Conservation (phyloP, 2,888 invertebrate species). For the Hirtodrosophila duncani region DNA sequence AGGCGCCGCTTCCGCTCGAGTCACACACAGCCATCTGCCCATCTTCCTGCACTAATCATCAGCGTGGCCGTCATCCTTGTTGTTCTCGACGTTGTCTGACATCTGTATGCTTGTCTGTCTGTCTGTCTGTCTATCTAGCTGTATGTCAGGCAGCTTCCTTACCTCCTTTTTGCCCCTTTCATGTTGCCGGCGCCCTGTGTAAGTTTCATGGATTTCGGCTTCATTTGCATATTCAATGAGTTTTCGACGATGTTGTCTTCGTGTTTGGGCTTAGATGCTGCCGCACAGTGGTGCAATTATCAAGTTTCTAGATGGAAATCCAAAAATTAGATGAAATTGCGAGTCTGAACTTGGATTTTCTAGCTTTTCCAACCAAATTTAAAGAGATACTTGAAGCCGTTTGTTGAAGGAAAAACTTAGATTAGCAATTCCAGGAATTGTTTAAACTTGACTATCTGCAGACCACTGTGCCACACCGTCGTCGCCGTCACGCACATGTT, state of each 20-base stretch:
- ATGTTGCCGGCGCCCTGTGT: conserved; percentile 3
- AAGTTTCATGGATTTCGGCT: conserved; percentile 56
- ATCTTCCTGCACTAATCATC: conserved; percentile 51
- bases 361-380: no score
- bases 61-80: conserved; percentile 21
- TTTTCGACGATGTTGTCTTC: conserved; percentile 40
- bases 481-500: conserved; percentile 49
- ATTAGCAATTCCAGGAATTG: no score
- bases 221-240: conserved; percentile 74
- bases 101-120: conserved; percentile 42
- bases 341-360: no score
- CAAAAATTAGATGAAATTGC: no score
- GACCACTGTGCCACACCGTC: no score
- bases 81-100: conserved; percentile 48
- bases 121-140: conserved; percentile 12
- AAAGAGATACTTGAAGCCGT: no score
- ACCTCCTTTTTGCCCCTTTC: not conserved
- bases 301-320: no score
- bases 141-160: conserved; percentile 33
- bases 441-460: no score
- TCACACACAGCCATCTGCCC: not conserved
- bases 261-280: no score
- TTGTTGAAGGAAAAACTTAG: no score
- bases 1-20: conserved; percentile 5
- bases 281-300: no score